phyloP scores from a whole-genome alignment of 1,140 invertebrate genomes.

The Parasteatoda tepidariorum region DNA sequence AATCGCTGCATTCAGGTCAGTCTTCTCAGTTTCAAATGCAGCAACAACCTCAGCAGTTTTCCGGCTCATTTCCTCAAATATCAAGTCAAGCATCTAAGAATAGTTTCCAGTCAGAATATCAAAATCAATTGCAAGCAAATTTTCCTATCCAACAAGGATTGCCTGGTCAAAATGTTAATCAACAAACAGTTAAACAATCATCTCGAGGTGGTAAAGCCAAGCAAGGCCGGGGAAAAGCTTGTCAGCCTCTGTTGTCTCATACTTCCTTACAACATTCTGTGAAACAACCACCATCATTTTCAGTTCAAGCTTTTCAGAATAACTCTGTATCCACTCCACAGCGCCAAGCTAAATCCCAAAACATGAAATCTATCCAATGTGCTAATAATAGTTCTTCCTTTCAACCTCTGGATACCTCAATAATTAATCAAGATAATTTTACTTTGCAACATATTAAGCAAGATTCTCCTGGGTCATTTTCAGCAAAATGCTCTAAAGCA shows the following conservation, averaged over 20 bases:
- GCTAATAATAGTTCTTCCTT: conserved; percentile 16
- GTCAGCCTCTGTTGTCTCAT: conserved; percentile 31
- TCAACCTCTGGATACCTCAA: conserved; percentile 29
- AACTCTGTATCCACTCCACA: conserved; percentile 8
- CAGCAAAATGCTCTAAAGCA: conserved; percentile 44
- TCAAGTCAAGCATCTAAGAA: conserved; percentile 29
- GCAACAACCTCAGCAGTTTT: conserved; percentile 26
- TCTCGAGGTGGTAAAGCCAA: conserved; percentile 34
- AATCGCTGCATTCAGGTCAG: conserved; percentile 17
- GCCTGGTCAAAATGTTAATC: neutral
- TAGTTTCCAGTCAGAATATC: conserved; percentile 31
- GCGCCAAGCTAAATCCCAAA: neutral
- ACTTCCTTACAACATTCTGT: conserved; percentile 10
- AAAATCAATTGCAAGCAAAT: conserved; percentile 12
- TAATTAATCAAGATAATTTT: conserved; percentile 25
- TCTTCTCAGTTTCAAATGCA: conserved; percentile 9
- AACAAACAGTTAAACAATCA: neutral
- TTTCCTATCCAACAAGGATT: neutral
- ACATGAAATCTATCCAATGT: conserved; percentile 7
- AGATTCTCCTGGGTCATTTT: conserved; percentile 24
- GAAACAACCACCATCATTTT: conserved; percentile 46
- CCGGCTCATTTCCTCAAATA: conserved; percentile 29
- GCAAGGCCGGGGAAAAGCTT: conserved; percentile 22
- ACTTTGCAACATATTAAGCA: conserved; percentile 28
- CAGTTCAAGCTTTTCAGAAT: conserved; percentile 47